These are phyloP conservation scores for Geotrupes spiniger DNA, from an alignment of 2,888 invertebrate species.

Conservation along the genomic window DNA sequence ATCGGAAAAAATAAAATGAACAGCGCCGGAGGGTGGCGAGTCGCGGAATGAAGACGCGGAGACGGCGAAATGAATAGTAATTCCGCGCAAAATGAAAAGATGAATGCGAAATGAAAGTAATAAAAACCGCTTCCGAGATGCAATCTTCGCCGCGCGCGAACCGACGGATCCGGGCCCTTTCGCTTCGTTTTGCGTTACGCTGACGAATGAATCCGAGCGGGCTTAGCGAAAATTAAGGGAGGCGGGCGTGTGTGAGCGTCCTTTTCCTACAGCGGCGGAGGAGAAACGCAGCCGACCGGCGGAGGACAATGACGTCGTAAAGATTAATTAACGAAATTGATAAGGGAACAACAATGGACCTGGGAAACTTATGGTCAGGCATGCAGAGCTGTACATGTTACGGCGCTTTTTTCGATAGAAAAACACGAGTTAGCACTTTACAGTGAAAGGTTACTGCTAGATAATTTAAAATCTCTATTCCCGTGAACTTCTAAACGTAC, in stretches of 20 bases:
- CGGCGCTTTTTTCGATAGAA: conserved; percentile 21
- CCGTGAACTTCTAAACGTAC: conserved; percentile 11
- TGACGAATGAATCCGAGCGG: conserved; percentile 15
- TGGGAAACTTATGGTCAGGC: conserved; percentile 20
- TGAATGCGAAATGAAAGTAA: conserved; percentile 34
- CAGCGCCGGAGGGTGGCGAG: conserved; percentile 8
- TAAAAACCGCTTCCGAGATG: conserved; percentile 31
- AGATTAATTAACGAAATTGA: conserved; percentile 22
- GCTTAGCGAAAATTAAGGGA: conserved; percentile 2
- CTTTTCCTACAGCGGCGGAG: conserved; percentile 1
- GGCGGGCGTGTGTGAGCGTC: not conserved
- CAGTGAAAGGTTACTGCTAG: conserved; percentile 18
- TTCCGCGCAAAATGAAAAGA: conserved; percentile 28
- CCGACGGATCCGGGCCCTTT: conserved; percentile 19
- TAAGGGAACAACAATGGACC: conserved; percentile 22
- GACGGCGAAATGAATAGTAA: conserved; percentile 19
- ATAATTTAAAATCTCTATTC: conserved; percentile 14
- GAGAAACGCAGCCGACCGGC: not conserved
- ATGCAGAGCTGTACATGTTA: conserved; percentile 15
- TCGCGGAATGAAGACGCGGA: conserved; percentile 2
- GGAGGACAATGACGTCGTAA: conserved; percentile 17
- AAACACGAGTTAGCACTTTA: conserved; percentile 26
- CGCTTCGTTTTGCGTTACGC: conserved; percentile 13
- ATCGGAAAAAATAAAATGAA: conserved; percentile 21
- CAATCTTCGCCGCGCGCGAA: conserved; percentile 28